These are phyloP conservation scores for Stenotaenia linearis DNA, from an alignment of 2,888 invertebrate species.

Conservation along the genomic window DNA sequence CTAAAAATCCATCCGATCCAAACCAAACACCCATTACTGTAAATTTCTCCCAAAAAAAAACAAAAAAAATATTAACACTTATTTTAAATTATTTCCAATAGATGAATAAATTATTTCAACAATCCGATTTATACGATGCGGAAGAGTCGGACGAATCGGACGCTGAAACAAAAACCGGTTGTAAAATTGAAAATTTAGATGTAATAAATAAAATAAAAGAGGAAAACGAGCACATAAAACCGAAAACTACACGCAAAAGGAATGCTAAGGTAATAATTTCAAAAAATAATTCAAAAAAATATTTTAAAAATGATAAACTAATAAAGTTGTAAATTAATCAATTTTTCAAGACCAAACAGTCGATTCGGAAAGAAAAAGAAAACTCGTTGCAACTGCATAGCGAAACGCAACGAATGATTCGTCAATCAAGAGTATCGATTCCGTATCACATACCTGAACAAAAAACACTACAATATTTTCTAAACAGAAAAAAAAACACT, in stretches of 20 bases:
- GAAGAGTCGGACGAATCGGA: neutral
- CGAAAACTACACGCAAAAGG: neutral
- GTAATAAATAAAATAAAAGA: neutral
- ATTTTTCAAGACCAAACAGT: neutral
- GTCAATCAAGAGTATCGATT: slow-evolving; percentile 67
- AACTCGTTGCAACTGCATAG: slow-evolving; percentile 71
- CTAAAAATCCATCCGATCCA: neutral
- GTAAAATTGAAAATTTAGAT: neutral
- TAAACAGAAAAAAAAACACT: slow-evolving; percentile 43
- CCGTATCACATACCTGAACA: slow-evolving; percentile 84
- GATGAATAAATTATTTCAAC: neutral
- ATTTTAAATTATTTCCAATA: neutral
- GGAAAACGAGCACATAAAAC: neutral
- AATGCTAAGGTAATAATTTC: neutral
- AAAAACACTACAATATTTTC: slow-evolving; percentile 70
- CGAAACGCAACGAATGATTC: slow-evolving; percentile 72
- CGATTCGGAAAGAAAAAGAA: slow-evolving; percentile 51
- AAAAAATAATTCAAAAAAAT: too few species aligned
- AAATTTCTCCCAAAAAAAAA: too few species aligned
- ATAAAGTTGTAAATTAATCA: neutral
- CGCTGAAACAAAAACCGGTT: neutral
- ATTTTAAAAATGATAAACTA: neutral
- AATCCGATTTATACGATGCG: slow-evolving; percentile 1
- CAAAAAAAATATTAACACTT: neutral
- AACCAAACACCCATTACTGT: neutral